These are phyloP conservation scores for Teleogryllus occipitalis DNA, from an alignment of 1,140 invertebrate genomes.

Conservation along the genomic window DNA sequence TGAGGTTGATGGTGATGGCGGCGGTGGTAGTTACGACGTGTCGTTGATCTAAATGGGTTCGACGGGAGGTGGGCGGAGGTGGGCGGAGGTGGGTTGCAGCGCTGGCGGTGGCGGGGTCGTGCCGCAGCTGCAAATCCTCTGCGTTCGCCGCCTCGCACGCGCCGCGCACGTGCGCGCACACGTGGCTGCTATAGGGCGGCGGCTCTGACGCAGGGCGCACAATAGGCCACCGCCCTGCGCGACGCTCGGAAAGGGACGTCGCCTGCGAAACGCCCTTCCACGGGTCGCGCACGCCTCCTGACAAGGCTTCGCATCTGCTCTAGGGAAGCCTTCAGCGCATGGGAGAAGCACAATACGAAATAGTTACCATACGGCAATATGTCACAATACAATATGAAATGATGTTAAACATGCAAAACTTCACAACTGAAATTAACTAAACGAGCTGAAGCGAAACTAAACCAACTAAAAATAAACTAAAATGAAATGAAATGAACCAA, in stretches of 20 bases:
- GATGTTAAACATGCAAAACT: too few species aligned
- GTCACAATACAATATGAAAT: too few species aligned
- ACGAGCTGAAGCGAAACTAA: too few species aligned
- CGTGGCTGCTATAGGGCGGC: not conserved
- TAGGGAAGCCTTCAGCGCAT: not conserved
- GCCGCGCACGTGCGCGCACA: not conserved
- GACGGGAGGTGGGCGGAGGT: not conserved
- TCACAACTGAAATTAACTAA: too few species aligned
- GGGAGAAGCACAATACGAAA: not conserved
- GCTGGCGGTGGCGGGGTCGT: too few species aligned
- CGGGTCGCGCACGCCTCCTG: not conserved
- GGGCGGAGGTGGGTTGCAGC: too few species aligned
- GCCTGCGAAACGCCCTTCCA: not conserved
- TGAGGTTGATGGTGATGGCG: too few species aligned
- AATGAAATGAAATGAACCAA: too few species aligned
- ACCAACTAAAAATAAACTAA: too few species aligned
- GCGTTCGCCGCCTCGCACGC: not conserved
- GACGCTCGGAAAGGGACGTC: not conserved
- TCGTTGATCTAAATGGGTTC: not conserved
- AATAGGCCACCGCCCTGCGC: not conserved
- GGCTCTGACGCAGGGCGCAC: not conserved
- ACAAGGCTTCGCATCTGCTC: not conserved
- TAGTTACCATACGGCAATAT: not conserved
- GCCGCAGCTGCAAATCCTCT: not conserved
- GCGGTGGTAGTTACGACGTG: too few species aligned